Conservation (phyloP, 35 echinoderm and acorn worm genomes). For the Apostichopus parvimensis region DNA sequence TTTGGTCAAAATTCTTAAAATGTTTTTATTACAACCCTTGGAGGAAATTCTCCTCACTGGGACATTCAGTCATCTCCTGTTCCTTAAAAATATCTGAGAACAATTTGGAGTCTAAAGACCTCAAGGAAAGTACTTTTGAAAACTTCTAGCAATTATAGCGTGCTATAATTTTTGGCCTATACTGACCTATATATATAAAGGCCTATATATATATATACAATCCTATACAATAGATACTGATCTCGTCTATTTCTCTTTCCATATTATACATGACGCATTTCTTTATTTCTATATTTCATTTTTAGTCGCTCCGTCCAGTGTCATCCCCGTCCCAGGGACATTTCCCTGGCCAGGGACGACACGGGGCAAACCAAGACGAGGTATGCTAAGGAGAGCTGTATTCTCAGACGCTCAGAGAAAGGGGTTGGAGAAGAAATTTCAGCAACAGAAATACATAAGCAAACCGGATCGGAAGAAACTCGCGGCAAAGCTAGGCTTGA, state of each 20-base stretch:
- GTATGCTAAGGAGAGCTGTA: constrained; percentile 95
- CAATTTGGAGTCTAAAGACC: too few species aligned
- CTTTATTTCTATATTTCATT: background rate
- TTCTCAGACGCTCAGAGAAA: constrained; percentile 98
- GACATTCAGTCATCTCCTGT: too few species aligned
- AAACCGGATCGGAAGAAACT: constrained; percentile 99
- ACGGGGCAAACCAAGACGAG: constrained; percentile 87
- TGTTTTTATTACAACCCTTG: too few species aligned
- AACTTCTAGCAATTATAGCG: too few species aligned
- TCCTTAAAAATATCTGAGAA: too few species aligned
- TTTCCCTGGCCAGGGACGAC: constrained; percentile 92
- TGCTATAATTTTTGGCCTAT: too few species aligned
- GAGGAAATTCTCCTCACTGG: too few species aligned
- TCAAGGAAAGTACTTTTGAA: too few species aligned
- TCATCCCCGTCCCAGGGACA: constrained; percentile 93
- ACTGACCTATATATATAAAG: too few species aligned
- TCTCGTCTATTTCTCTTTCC: background rate
- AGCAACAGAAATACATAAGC: constrained; percentile 99
- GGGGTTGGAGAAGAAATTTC: constrained; percentile 97
- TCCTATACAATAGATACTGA: too few species aligned
- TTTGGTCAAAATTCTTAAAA: too few species aligned
- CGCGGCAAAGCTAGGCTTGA: constrained; percentile 93
- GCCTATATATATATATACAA: too few species aligned
- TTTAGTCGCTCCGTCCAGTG: constrained; percentile 69
- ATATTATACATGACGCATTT: background rate